phyloP scores from a whole-genome alignment of 2,113 vertebrate genomes.

The Eonycteris spelaea region DNA sequence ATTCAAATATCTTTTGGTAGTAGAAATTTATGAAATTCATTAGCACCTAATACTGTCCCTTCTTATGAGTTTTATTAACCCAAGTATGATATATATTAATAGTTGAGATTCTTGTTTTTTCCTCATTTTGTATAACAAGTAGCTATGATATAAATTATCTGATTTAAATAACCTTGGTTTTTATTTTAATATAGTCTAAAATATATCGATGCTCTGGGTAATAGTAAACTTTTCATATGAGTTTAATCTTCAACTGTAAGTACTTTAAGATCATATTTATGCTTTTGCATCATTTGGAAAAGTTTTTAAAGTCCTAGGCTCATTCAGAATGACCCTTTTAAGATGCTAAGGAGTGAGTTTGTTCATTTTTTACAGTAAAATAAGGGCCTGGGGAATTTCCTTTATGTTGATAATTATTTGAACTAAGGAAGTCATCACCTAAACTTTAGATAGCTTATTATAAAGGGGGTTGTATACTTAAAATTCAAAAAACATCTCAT shows the following conservation, averaged over 20 bases:
- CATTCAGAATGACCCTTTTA: background rate
- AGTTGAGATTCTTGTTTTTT: conserved; percentile 33
- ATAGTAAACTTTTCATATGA: conserved; percentile 3
- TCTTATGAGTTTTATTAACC: background rate
- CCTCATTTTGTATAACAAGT: background rate
- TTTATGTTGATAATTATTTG: conserved; percentile 25
- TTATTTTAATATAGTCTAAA: conserved; percentile 24
- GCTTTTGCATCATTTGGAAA: background rate
- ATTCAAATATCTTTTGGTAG: conserved; percentile 38
- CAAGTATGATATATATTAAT: background rate
- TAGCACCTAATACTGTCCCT: background rate
- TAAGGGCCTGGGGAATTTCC: background rate
- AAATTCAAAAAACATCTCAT: background rate
- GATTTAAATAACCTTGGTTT: conserved; percentile 40
- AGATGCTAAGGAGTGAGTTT: background rate
- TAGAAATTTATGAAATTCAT: background rate
- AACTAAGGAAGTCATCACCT: background rate
- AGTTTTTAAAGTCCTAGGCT: background rate
- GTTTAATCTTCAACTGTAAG: conserved; percentile 24
- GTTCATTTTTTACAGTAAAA: background rate
- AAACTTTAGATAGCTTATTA: background rate
- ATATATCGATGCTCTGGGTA: background rate
- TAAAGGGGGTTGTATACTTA: background rate
- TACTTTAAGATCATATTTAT: background rate
- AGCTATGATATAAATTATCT: background rate